A percentile compares a stretch with the other conserved stretches of the same genome.
Conservation (phyloP, 2,888 invertebrate genomes). For the Pterostichus niger region DNA sequence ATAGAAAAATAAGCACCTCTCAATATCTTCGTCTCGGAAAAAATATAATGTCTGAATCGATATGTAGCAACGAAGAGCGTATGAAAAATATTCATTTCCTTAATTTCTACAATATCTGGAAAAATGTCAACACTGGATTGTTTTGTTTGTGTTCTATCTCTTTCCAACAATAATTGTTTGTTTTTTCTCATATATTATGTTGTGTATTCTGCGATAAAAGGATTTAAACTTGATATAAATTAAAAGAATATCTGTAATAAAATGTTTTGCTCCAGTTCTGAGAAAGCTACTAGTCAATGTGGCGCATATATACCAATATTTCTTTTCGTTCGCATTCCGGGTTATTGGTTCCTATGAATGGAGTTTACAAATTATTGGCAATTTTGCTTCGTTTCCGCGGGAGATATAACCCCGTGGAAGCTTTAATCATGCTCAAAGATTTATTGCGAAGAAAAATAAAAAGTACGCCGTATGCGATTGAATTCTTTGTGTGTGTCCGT, state of each 20-base stretch:
- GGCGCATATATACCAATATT: conserved; percentile 32
- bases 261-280: not conserved
- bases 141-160: too few relatives aligned
- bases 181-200: too few relatives aligned
- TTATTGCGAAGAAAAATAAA: conserved; percentile 62
- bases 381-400: conserved; percentile 62
- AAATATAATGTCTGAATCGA: too few relatives aligned
- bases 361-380: conserved; percentile 68
- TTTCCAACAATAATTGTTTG: too few relatives aligned
- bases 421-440: conserved; percentile 63
- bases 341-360: conserved; percentile 56
- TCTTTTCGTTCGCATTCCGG: not conserved
- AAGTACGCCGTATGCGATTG: conserved; percentile 54
- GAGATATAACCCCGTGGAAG: conserved; percentile 37
- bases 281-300: not conserved
- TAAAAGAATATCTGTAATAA: not conserved
- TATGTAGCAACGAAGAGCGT: too few relatives aligned
- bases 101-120: too few relatives aligned
- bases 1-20: too few relatives aligned
- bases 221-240: not conserved
- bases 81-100: too few relatives aligned
- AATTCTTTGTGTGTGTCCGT: conserved; percentile 63
- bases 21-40: too few relatives aligned
- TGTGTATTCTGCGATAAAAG: too few relatives aligned
- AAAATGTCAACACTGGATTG: too few relatives aligned